Evolutionary conservation across 2,113 vertebrate species (phyloP), one percentile per base, ranked within the genome.

Genomic region (Anarhynchus alexandrinus): DNA sequence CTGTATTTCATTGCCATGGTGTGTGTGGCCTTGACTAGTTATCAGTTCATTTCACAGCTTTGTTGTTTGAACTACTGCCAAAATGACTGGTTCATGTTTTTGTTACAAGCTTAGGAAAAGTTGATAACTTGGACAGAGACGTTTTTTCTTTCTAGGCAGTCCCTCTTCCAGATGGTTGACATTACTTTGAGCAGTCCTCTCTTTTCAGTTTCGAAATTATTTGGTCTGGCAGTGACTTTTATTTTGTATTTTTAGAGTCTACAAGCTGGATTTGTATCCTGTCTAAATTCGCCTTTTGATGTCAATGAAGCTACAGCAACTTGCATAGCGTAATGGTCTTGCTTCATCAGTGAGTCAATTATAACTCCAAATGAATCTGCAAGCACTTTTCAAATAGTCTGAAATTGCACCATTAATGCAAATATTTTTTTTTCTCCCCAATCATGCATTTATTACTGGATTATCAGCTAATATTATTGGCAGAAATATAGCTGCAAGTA

Each of bases 31-130:
- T 45, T 72, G 47, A 82, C 74, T 93, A 77, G 42, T 93, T 86
- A 95, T 71, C 82, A 84, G 87, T 67, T 91, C 79, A 92, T 89
- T 97, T 97, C 80, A 92, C 95, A 92, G 92, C 73, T 87, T 78
- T 78, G 57, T 65, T 69, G 36, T 57, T 45, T 92, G 80, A 92
- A 69, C 72, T 82, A 38, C 57, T 94, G 92, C 86, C 90, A 94
- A 85, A 86, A 94, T 70, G 40, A 70, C 71, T 70, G 15, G 36
- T 91, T 90, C 81, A 36, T 80, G 45, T 14, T 82, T 95, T 91
- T 76, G 70, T 80, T 89, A 91, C 81, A 89, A 90, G 77, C 66
- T 96, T 89, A 87, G 45, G 34, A 80, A 93, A 94, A 95, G 34
- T 62, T 91, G 81, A n/a, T 89, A 89, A 89, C 55, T 96, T 92